Conservation (phyloP, 2,797 vertebrate species). For the Onychomys arenicola region DNA sequence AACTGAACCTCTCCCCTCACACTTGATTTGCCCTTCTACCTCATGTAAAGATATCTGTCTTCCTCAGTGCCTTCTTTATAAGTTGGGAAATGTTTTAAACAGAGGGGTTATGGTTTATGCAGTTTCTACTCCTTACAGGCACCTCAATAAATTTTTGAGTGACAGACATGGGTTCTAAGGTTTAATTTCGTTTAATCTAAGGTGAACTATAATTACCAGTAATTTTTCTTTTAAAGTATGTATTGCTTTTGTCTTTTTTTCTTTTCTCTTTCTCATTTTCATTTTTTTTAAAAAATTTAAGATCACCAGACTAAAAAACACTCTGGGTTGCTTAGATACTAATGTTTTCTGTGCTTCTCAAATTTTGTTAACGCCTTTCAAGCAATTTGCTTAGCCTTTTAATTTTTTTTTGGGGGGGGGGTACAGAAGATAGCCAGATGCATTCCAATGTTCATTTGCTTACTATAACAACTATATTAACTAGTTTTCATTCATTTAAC, state of each 20-base stretch:
- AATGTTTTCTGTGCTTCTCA: conserved; percentile 73
- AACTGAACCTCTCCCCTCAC: not conserved
- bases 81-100: not conserved
- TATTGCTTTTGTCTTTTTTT: not conserved
- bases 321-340: conserved; percentile 78
- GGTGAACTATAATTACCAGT: conserved; percentile 52
- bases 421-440: conserved; percentile 35
- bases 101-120: not conserved
- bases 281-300: not conserved
- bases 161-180: conserved; percentile 8
- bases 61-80: not conserved
- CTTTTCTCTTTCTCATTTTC: not conserved
- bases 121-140: not conserved
- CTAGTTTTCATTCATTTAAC: conserved; percentile 35
- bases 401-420: conserved; percentile 70
- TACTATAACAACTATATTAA: not conserved
- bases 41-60: not conserved
- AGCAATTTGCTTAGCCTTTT: conserved; percentile 73
- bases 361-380: conserved; percentile 67
- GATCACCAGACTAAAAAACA: conserved; percentile 33
- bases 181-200: conserved; percentile 23
- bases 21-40: not conserved
- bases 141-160: not conserved
- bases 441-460: conserved; percentile 67
- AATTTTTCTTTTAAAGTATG: conserved; percentile 67